phyloP scores from a whole-genome alignment of 2,888 invertebrate genomes.

The Stenichneumon culpator region DNA sequence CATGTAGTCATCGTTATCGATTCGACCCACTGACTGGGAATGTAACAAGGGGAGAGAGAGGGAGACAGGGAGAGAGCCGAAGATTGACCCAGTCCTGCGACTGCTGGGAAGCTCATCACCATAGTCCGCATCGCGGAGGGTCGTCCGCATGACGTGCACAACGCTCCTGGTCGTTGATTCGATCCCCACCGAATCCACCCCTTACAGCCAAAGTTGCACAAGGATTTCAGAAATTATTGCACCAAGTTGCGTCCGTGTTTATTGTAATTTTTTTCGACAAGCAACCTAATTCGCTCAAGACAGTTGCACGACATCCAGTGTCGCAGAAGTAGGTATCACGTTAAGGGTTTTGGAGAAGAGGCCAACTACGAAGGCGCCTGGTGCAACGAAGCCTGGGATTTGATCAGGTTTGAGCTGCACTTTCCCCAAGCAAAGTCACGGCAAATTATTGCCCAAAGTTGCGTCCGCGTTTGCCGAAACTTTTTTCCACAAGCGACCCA shows the following conservation, averaged over 20 bases:
- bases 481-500: too few species aligned
- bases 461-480: not conserved
- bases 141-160: constrained; percentile 59
- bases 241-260: not conserved
- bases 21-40: constrained; percentile 76
- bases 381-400: too few species aligned
- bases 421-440: not conserved
- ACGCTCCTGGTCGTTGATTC: constrained; percentile 51
- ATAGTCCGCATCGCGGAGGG: constrained; percentile 59
- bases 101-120: constrained; percentile 61
- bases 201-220: not conserved
- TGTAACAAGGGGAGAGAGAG: constrained; percentile 23
- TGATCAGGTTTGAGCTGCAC: not conserved
- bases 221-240: not conserved
- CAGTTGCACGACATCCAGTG: too few species aligned
- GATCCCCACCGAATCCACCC: not conserved
- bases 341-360: too few species aligned
- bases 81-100: constrained; percentile 67
- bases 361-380: too few species aligned
- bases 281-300: not conserved
- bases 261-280: not conserved
- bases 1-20: constrained; percentile 77
- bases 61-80: constrained; percentile 24
- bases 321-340: too few species aligned
- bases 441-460: not conserved